These are phyloP conservation scores for Ophonus ardosiacus DNA, from an alignment of 2,888 invertebrate genomes.

Conservation along the genomic window DNA sequence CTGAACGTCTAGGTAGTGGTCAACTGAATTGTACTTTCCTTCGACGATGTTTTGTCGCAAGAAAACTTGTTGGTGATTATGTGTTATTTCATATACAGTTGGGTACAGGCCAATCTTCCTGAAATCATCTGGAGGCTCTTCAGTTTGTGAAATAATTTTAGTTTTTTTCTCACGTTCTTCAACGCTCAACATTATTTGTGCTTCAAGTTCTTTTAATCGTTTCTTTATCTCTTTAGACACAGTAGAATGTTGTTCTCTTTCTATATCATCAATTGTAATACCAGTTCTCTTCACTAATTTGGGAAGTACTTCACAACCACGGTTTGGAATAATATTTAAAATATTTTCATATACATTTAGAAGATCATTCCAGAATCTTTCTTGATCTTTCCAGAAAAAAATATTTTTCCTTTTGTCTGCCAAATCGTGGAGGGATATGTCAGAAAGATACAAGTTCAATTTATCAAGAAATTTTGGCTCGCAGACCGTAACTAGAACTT, in stretches of 20 bases:
- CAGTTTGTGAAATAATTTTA: background rate
- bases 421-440: slow-evolving; percentile 63
- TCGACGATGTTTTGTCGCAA: slow-evolving; percentile 78
- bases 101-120: slow-evolving; percentile 76
- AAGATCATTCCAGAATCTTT: slow-evolving; percentile 53
- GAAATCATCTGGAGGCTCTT: slow-evolving; percentile 47
- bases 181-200: background rate
- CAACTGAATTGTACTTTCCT: slow-evolving; percentile 79
- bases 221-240: slow-evolving; percentile 14
- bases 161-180: background rate
- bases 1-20: slow-evolving; percentile 85
- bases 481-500: slow-evolving; percentile 66
- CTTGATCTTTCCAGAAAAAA: slow-evolving; percentile 43
- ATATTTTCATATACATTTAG: slow-evolving; percentile 38
- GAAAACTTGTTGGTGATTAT: slow-evolving; percentile 70
- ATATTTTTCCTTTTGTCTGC: slow-evolving; percentile 39
- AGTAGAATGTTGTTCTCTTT: slow-evolving; percentile 7
- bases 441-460: slow-evolving; percentile 67
- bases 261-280: background rate
- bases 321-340: slow-evolving; percentile 39
- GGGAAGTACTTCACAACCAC: slow-evolving; percentile 48
- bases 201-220: background rate
- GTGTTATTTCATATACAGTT: slow-evolving; percentile 72
- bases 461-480: slow-evolving; percentile 66
- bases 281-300: slow-evolving; percentile 42